Percentiles rank a stretch among this genome's conserved stretches.
Conservation (phyloP, 2,113 vertebrate species). For the Pseudorhombus dupliciocellatus region DNA sequence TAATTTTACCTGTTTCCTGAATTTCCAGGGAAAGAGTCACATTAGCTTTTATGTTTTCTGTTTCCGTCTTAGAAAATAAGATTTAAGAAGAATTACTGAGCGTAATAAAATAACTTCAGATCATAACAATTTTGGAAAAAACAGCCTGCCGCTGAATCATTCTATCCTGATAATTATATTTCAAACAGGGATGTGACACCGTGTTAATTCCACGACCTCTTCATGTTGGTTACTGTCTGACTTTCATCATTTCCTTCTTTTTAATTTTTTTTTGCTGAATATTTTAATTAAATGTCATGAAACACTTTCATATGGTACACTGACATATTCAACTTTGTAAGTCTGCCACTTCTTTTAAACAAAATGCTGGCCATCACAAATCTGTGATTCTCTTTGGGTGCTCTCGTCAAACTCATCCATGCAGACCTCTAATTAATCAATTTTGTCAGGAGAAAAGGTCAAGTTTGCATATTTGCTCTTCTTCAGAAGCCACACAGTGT, state of each 20-base stretch:
- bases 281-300: neutral
- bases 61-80: too few relatives aligned
- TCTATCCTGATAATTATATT: too few relatives aligned
- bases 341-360: neutral
- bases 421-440: constrained; percentile 60
- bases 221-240: neutral
- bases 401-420: constrained; percentile 48
- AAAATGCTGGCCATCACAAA: constrained; percentile 35
- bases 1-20: too few relatives aligned
- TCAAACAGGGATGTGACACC: too few relatives aligned
- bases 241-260: neutral
- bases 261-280: neutral
- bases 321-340: constrained; percentile 6
- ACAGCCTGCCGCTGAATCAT: too few relatives aligned
- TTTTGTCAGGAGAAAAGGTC: constrained; percentile 69
- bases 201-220: neutral
- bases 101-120: too few relatives aligned
- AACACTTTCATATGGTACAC: neutral
- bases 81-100: too few relatives aligned
- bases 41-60: too few relatives aligned
- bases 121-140: too few relatives aligned
- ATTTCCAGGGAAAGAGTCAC: too few relatives aligned
- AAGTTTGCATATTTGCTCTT: constrained; percentile 61
- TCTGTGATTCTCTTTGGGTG: constrained; percentile 38
- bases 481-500: constrained; percentile 9